phyloP scores from a whole-genome alignment of 2,113 vertebrate species.

The Lycaon pictus region DNA sequence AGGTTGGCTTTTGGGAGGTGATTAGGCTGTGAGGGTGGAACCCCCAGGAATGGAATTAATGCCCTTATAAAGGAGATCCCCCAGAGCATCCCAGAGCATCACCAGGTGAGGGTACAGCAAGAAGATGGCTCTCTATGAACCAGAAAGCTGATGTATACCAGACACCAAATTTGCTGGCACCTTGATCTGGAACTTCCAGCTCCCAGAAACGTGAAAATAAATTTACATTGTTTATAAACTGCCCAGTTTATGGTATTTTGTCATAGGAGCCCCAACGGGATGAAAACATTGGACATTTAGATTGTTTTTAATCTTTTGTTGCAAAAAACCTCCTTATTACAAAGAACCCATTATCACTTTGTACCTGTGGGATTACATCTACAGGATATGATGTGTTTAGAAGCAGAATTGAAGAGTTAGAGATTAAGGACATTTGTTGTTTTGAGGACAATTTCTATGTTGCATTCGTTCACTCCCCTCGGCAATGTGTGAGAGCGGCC shows the following conservation, averaged over 20 bases:
- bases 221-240: neutral
- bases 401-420: neutral
- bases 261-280: neutral
- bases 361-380: neutral
- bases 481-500: too few species aligned
- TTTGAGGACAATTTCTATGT: neutral
- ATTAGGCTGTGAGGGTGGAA: neutral
- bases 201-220: neutral
- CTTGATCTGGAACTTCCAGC: neutral
- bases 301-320: neutral
- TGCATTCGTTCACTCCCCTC: neutral
- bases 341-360: neutral
- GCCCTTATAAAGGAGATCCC: neutral
- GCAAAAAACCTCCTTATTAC: neutral
- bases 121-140: neutral
- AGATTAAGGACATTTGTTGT: neutral
- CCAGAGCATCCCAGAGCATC: neutral
- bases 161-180: neutral
- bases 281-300: neutral
- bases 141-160: too few species aligned
- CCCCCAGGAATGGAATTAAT: neutral
- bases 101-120: neutral
- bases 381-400: neutral
- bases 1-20: neutral
- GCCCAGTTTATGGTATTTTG: neutral